Evolutionary conservation across 2,113 vertebrate genomes (phyloP).

Genomic region (Myiagra hebetior): DNA sequence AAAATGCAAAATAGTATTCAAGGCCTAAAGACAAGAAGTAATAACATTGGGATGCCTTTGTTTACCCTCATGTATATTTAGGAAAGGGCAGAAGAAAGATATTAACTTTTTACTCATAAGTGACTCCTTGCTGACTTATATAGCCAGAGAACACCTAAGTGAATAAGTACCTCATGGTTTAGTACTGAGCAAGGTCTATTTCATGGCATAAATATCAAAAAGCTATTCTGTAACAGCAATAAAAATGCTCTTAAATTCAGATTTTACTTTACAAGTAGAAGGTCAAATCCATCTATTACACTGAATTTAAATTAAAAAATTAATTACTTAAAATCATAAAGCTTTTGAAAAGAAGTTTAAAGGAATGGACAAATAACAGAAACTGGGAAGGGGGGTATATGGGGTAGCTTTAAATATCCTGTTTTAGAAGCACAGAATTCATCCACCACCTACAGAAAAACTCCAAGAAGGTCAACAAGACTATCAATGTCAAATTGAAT

Average conservation of each 20-base stretch:
- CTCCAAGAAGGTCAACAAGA: neutral
- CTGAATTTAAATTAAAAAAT: neutral
- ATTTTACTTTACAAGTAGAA: neutral
- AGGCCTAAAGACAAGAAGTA: neutral
- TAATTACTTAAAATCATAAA: neutral
- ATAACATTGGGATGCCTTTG: neutral
- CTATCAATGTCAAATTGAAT: neutral
- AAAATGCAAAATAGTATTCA: neutral
- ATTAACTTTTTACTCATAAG: neutral
- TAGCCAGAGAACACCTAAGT: neutral
- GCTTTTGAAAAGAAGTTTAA: neutral
- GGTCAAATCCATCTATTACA: neutral
- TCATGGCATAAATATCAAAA: neutral
- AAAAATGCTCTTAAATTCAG: neutral
- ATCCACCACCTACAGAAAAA: neutral
- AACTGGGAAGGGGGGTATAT: fast-evolving
- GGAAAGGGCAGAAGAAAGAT: neutral
- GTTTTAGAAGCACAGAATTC: neutral
- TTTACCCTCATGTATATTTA: neutral
- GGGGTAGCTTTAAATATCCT: neutral
- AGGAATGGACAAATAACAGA: neutral
- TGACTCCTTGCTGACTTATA: neutral
- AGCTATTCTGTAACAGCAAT: neutral
- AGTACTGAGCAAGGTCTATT: neutral
- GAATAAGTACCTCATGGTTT: neutral